phyloP scores from a whole-genome alignment of 2,888 invertebrate genomes.

The Bombylius discolor region DNA sequence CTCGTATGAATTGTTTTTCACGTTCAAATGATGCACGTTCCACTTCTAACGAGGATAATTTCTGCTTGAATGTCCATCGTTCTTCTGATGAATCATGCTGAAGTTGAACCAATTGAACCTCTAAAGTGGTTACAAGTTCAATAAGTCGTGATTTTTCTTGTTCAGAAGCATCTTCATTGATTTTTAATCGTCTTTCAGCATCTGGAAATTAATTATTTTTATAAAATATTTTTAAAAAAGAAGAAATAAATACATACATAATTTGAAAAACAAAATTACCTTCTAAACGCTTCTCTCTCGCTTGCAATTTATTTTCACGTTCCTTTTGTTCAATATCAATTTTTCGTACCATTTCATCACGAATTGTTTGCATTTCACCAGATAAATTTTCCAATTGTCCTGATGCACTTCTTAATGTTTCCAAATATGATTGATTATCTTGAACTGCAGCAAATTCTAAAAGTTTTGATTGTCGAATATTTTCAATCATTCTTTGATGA shows the following conservation, averaged over 20 bases:
- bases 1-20: conserved; percentile 29
- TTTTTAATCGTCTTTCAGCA: conserved; percentile 25
- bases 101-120: conserved; percentile 27
- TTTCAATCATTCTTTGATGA: conserved; percentile 26
- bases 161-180: conserved; percentile 25
- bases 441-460: conserved; percentile 31
- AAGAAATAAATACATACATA: too few species aligned
- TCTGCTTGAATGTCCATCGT: conserved; percentile 33
- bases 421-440: conserved; percentile 32
- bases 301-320: conserved; percentile 24
- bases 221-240: neutral
- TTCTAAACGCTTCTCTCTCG: conserved; percentile 26
- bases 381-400: conserved; percentile 25
- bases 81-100: conserved; percentile 32
- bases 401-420: conserved; percentile 30
- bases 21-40: conserved; percentile 30
- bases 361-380: conserved; percentile 25
- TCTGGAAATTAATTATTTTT: conserved; percentile 15
- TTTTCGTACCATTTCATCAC: conserved; percentile 25
- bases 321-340: conserved; percentile 25
- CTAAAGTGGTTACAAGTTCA: conserved; percentile 31
- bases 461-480: conserved; percentile 31
- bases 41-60: conserved; percentile 29
- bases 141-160: conserved; percentile 29
- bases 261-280: conserved; percentile 7